Evolutionary conservation across 1,140 invertebrate genomes (phyloP), one percentile per base, ranked within the genome.

Genomic region (Dreissena polymorpha): DNA sequence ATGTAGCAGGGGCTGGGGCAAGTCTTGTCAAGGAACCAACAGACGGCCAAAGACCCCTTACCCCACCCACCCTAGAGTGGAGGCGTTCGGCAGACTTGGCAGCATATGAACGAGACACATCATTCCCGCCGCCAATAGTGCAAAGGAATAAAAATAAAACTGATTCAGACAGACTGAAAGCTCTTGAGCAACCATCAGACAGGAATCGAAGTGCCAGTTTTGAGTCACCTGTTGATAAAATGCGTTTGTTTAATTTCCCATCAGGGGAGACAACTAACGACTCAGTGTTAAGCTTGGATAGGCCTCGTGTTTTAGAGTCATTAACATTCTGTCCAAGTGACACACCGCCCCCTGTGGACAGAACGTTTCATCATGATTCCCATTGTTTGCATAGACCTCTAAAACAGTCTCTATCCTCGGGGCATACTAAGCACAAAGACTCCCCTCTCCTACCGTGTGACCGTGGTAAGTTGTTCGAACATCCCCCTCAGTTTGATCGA

Each of bases 191-290:
- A 39, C 39, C 39, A 10, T n/a, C 39, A 14, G 79, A 82, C 7
- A 55, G 79, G 3, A 72, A 23, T 55, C 27, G 51, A 0, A 74
- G 21, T 68, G 68, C 69, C 39, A 73, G 71, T 65, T 82, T 82
- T 74, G 79, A 82, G n/a, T 80, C 78, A 3, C 78, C 78, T n/a
- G 70, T 82, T 8, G 79, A 82, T 23, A 60, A 71, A 39, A 73
- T 82, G 68, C 39, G 79, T 14, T 82, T 71, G 21, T 82, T 82
- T 51, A 82, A 82, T 57, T 82, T 82, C 55, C 50, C 79, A 10
- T 64, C 55, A n/a, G 79, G 60, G n/a, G 57, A 53, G 53, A 55
- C 53, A 18, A 50, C 25, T 55, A 82, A 63, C 68, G 27, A 49
- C 25, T 67, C 70, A 13, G 29, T 63, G 55, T 21, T 49, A 12